phyloP scores from a whole-genome alignment of 2,113 vertebrate genomes.

The Polypterus senegalus region DNA sequence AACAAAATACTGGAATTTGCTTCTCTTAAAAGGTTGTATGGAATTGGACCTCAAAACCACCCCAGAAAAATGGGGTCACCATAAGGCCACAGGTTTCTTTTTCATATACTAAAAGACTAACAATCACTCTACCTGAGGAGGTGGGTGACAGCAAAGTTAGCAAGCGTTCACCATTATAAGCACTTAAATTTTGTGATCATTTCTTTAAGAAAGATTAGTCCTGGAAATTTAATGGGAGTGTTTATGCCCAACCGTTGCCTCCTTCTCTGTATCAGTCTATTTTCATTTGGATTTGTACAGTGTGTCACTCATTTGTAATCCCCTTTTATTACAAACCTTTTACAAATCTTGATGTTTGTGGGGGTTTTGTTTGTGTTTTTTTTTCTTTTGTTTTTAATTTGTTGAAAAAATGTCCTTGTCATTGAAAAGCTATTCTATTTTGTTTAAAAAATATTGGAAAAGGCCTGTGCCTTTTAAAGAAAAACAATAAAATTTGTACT shows the following conservation, averaged over 20 bases:
- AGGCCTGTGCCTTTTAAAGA: conserved; percentile 98
- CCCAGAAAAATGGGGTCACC: neutral
- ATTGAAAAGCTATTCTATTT: conserved; percentile 94
- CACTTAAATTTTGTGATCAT: neutral
- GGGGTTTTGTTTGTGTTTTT: conserved; percentile 29
- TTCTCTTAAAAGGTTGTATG: too few relatives aligned
- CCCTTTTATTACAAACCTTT: conserved; percentile 20
- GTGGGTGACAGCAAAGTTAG: neutral
- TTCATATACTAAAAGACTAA: neutral
- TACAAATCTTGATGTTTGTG: conserved; percentile 16
- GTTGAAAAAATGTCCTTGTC: conserved; percentile 55
- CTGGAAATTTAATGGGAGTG: conserved; percentile 23
- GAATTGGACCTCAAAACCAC: too few relatives aligned
- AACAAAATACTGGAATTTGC: too few relatives aligned
- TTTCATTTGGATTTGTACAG: conserved; percentile 17
- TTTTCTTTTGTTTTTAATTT: conserved; percentile 44
- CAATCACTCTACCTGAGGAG: neutral
- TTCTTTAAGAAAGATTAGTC: neutral
- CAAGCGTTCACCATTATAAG: neutral
- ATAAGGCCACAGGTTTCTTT: neutral
- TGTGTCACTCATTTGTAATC: conserved; percentile 11
- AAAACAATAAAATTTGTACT: conserved; percentile 99
- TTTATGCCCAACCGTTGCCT: conserved; percentile 45
- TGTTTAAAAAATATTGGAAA: conserved; percentile 65
- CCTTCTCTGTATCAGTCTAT: conserved; percentile 35